Conservation (phyloP, 2,113 vertebrate genomes). For the Plectropomus leopardus region DNA sequence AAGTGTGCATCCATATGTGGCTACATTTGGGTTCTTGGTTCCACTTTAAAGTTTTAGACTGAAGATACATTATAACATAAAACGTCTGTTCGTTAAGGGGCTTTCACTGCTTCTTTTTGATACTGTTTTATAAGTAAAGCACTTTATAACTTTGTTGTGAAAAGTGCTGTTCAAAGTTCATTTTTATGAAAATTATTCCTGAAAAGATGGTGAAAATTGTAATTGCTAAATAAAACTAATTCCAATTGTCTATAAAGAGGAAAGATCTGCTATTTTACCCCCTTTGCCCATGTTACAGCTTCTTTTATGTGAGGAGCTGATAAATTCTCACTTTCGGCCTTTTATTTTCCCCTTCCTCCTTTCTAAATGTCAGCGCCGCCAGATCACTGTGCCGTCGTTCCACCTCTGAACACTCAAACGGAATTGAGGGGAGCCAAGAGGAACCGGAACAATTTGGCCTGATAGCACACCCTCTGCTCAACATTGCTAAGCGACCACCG, state of each 20-base stretch:
- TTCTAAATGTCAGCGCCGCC: slow-evolving; percentile 78
- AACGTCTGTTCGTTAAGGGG: neutral
- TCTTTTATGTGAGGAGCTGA: slow-evolving; percentile 60
- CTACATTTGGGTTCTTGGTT: slow-evolving; percentile 14
- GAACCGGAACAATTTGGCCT: slow-evolving; percentile 85
- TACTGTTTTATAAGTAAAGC: neutral
- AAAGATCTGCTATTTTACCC: slow-evolving; percentile 20
- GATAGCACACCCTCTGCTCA: slow-evolving; percentile 83
- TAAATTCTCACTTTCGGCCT: slow-evolving; percentile 69
- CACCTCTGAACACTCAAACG: slow-evolving; percentile 79
- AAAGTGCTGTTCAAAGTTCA: neutral
- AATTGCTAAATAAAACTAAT: slow-evolving; percentile 24
- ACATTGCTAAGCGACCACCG: slow-evolving; percentile 83
- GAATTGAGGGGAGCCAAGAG: slow-evolving; percentile 84
- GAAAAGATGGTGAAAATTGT: neutral
- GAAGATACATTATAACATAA: neutral
- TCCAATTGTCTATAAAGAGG: neutral
- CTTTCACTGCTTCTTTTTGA: neutral
- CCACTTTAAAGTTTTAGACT: slow-evolving; percentile 26
- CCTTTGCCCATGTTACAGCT: slow-evolving; percentile 36
- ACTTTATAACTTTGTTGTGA: neutral
- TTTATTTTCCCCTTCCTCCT: slow-evolving; percentile 68
- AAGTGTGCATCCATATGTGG: slow-evolving; percentile 22
- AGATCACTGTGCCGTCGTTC: slow-evolving; percentile 77
- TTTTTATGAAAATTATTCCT: neutral